Base-by-base conservation (phyloP, 23 tunicate genomes). In the Diplosoma virens region DNA sequence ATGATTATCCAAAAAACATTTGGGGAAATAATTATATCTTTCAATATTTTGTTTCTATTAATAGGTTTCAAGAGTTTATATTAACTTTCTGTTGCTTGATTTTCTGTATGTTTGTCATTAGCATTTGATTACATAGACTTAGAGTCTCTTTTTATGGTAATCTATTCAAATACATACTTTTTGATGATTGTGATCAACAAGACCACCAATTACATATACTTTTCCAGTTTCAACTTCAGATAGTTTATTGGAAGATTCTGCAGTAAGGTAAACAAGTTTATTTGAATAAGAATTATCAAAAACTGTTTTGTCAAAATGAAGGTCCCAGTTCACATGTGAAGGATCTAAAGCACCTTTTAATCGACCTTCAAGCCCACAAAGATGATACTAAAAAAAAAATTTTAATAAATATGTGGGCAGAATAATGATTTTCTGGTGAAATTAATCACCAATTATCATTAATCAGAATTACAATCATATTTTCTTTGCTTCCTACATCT, bases 161-260 rank as follows among this genome's bases (percentile, higher is more conserved):
- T n/a, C n/a, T n/a, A n/a, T n/a, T n/a, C n/a, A n/a, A n/a, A n/a
- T n/a, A n/a, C n/a, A n/a, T 66, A 92, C 97, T 84, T 92, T 92
- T 58, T 92, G 79, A 37, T 81, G 83, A 60, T 92, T 92, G 69
- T 92, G 97, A 36, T 92, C 97, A 29, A 92, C 97, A 32, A 92
- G 48, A 2, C 97, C 97, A 52, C 97, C 97, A 67, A 92, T 92
- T 1, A 85, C 92, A 74, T 92, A 92, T 6, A 92, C 87, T 67
- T 59, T 81, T 37, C 92, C 97, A 9, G 70, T 63, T 33, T 85
- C 50, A 32, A 92, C 4, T 37, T 59, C 58, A 30, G 55, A 22
- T 24, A 92, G 45, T 3, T 76, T 77, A 66, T 80, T 75, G 3
- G 56, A 41, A 14, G 97, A 85, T 70, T 92, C 97, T 0, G 97